A percentile compares a stretch with the other conserved stretches of the same genome.
phyloP scores from a whole-genome alignment of 1,140 invertebrate species.

The Euschistus heros region DNA sequence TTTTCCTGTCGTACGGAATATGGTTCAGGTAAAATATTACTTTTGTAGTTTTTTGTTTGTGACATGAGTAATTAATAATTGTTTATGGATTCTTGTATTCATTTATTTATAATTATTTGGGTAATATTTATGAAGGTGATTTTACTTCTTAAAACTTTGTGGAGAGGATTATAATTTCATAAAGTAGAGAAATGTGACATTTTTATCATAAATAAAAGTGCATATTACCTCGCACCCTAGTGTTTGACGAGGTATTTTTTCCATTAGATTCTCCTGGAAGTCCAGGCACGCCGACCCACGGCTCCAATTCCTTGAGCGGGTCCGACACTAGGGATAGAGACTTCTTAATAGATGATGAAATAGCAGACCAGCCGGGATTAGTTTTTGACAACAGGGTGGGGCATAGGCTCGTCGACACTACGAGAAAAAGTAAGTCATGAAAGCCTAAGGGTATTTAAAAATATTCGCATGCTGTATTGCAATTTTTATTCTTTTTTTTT shows the following conservation, averaged over 20 bases:
- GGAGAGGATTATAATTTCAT: no score
- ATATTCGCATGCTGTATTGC: background rate
- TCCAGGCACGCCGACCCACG: conserved; percentile 64
- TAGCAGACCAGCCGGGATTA: conserved; percentile 76
- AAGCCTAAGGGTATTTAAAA: background rate
- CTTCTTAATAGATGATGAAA: conserved; percentile 79
- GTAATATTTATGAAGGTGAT: no score
- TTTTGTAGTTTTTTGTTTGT: background rate
- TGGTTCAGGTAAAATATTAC: no score
- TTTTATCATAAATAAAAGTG: no score
- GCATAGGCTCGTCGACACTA: conserved; percentile 15
- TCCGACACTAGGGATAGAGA: conserved; percentile 55
- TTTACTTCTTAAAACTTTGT: no score
- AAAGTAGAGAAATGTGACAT: no score
- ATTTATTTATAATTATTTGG: no score
- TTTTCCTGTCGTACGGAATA: no score
- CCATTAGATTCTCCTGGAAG: conserved; percentile 38
- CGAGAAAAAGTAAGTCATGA: conserved; percentile 18
- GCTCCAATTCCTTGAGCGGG: conserved; percentile 56
- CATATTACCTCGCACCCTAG: no score
- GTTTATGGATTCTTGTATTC: no score
- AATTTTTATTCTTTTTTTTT: background rate
- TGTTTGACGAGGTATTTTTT: background rate
- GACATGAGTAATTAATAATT: no score
- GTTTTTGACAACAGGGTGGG: conserved; percentile 41